Conservation (phyloP, 2,113 vertebrate species). For the Chroicocephalus ridibundus region DNA sequence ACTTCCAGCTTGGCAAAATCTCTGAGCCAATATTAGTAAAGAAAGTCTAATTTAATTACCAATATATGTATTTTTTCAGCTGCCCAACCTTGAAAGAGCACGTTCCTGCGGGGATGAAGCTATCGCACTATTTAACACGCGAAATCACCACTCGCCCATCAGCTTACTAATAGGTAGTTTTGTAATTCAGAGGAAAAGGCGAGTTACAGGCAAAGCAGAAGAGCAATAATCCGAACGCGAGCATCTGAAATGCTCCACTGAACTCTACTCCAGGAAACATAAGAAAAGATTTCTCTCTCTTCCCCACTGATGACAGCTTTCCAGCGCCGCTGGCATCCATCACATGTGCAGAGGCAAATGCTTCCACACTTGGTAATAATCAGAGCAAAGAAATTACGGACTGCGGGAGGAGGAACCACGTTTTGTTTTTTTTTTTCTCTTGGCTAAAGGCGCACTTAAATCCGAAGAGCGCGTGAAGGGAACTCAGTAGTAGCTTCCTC, state of each 20-base stretch:
- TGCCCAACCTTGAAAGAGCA: not conserved
- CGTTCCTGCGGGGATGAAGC: not conserved
- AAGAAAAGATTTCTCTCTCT: not conserved
- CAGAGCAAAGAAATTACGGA: conserved; percentile 48
- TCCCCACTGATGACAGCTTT: not conserved
- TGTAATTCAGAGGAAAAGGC: not conserved
- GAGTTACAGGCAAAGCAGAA: not conserved
- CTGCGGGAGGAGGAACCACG: not conserved
- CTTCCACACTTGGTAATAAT: conserved; percentile 50
- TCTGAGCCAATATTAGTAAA: conserved; percentile 6
- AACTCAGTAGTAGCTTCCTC: not conserved
- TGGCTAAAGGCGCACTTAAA: not conserved
- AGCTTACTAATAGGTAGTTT: not conserved
- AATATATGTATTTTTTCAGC: not conserved
- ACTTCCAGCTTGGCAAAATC: not conserved
- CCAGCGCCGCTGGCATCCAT: conserved; percentile 22
- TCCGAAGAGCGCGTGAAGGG: not conserved
- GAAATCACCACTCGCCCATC: not conserved
- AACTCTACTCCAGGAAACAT: conserved; percentile 2
- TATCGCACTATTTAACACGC: not conserved
- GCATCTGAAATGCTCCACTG: conserved; percentile 12
- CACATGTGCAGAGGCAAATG: conserved; percentile 44
- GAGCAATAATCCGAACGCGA: not conserved
- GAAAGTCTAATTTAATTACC: not conserved
- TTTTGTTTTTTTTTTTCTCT: not conserved